Base-by-base conservation (phyloP, 53 echinoderm and acorn worm genomes). In the Hippasteria phrygiana region DNA sequence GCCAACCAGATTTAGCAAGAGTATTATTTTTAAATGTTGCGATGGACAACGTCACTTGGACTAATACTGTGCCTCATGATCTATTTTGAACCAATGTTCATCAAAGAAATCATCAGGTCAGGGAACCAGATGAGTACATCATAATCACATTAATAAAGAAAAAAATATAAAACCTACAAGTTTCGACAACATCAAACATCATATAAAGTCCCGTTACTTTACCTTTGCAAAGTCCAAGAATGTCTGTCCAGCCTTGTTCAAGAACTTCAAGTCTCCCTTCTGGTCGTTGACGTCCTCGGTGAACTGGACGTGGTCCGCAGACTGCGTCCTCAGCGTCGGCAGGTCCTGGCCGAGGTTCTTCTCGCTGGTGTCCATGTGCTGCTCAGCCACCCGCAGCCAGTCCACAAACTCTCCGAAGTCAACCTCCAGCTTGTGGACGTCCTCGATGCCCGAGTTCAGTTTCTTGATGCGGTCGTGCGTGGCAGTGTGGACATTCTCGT, bases 261-360 rank as follows among this genome's bases (percentile, higher is more conserved):
- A 78, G 90, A 95, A 93, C 83, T 93, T 92, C 51, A 97, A 88
- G 47, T 97, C 97, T 43, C 95, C 95, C 84, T 97, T 97, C 88
- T 93, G 95, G 62, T 97, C 97, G 22, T 95, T 95, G 80, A 97
- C 88, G 32, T 95, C 95, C 45, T 97, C 96, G n/a, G 71, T 88
- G 64, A 95, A 97, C 84, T 93, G 75, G 9, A 65, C 59, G 45
- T 93, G 95, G 16, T 92, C 88, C 0, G 89, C 86, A 20, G 78
- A 65, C 93, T 97, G 97, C 32, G 84, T 39, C 50, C 78, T 83
- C 73, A 97, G 93, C 0, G 92, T 64, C 18, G 27, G 36, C 16
- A 95, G 90, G 55, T 97, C 97, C 42, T 83, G 90, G 35, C 93
- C 95, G 6, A 97, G 42, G 56, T 93, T 95, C 54, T 90, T 92